phyloP scores from a whole-genome alignment of 2,888 invertebrate species.

The Macrosiphum euphorbiae region DNA sequence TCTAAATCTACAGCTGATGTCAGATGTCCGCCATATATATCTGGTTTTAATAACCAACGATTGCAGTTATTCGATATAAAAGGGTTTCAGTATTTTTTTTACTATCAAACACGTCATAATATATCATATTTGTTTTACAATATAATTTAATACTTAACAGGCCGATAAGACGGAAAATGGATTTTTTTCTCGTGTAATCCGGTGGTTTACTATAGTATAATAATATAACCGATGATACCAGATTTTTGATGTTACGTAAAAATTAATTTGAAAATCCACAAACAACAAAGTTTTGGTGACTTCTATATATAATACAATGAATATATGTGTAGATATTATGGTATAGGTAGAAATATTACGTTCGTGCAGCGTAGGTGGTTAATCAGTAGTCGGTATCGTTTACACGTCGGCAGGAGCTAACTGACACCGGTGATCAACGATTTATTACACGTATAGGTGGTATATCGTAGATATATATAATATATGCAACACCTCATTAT shows the following conservation, averaged over 20 bases:
- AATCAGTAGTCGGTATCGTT: background rate
- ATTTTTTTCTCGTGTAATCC: background rate
- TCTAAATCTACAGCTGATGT: background rate
- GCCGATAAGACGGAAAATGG: background rate
- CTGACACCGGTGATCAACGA: background rate
- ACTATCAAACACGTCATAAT: background rate
- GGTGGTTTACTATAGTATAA: background rate
- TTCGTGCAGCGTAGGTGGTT: background rate
- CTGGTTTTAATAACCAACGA: background rate
- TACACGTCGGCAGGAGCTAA: background rate
- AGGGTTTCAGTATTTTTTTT: background rate
- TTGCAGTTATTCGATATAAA: background rate
- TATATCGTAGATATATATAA: background rate
- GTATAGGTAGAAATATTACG: background rate
- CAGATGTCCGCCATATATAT: background rate
- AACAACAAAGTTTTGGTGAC: too few species aligned
- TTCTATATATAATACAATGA: background rate
- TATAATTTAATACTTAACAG: background rate
- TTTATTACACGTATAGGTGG: slow-evolving; percentile 3
- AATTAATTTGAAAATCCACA: background rate
- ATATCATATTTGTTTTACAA: background rate
- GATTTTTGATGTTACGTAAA: background rate
- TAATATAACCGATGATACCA: background rate
- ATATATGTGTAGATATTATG: background rate
- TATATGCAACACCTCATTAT: background rate